Base-by-base conservation (phyloP, 2,113 vertebrate genomes). In the Sapajus apella region DNA sequence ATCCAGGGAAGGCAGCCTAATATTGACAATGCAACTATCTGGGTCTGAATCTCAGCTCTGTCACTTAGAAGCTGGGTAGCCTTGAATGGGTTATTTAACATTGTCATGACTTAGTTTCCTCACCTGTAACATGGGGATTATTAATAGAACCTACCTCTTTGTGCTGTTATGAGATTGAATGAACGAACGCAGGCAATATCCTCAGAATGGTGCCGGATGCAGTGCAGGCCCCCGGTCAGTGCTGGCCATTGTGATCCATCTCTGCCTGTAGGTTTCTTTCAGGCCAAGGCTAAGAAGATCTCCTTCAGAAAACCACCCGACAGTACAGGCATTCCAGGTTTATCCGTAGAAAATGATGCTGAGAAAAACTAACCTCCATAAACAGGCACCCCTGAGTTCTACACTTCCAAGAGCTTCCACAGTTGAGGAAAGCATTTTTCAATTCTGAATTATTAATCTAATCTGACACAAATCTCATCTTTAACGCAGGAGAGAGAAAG, bases 391-490 rank as follows among this genome's bases (percentile, higher is more conserved):
- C 68, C 91, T 45, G 50, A 83, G 80, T 76, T 80, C 83, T 55
- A 3, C 5, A 35, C 85, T 88, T 80, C 58, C 68, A 84, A 72
- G 88, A 0, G 21, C 86, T 80, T 97, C 89, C 0, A 25, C 73
- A 89, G 73, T 27, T 9, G 18, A 92, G 75, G 80, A 97, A 92
- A 96, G 93, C 79, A 72, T 84, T 97, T 95, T 97, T 93, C 91
- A 94, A 92, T 93, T 97, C 11, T 96, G 89, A 97, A 98, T 97
- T 97, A 98, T 97, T 97, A 95, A 96, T 97, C 91, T 92, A 95
- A 96, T 82, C 95, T 85, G 95, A 95, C 95, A 96, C 52, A 91
- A 97, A 96, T 70, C 91, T 96, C 97, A 97, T 97, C 93, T 95
- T 91, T 95, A 95, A 97, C 87, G 88, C 80, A 94, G 91, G 37